Evolutionary conservation across 2,113 vertebrate species (phyloP).

Genomic region (Carlito syrichta): DNA sequence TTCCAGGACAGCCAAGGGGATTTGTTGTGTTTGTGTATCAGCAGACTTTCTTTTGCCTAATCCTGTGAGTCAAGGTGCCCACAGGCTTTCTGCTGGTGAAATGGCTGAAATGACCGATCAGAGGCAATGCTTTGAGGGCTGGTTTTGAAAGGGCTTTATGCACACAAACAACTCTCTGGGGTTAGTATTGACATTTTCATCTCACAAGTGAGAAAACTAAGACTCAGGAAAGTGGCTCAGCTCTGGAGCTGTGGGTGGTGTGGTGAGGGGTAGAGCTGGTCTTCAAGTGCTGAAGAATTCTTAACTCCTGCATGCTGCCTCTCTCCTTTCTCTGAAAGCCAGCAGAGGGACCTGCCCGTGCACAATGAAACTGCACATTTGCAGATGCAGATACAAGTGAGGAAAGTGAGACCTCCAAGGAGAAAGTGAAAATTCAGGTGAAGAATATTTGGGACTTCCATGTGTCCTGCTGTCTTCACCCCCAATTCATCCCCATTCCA

Average conservation of each 20-base stretch:
- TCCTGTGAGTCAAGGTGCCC: not conserved
- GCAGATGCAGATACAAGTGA: not conserved
- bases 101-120: not conserved
- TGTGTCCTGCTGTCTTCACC: not conserved
- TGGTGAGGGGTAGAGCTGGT: not conserved
- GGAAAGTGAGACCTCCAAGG: not conserved
- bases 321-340: not conserved
- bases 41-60: slow-evolving; percentile 37
- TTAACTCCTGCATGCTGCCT: not conserved
- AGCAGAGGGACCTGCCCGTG: not conserved
- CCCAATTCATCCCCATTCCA: not conserved
- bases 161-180: not conserved
- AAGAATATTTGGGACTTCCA: not conserved
- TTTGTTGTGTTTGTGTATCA: not conserved
- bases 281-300: not conserved
- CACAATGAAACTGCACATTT: not conserved
- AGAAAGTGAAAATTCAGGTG: not conserved
- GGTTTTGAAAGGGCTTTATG: not conserved
- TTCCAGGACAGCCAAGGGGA: not conserved
- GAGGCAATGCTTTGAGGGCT: not conserved
- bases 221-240: not conserved
- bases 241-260: not conserved
- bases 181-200: not conserved
- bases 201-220: not conserved
- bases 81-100: not conserved